Base-by-base conservation (phyloP, 2,113 vertebrate genomes). In the Rhynchomys soricoides region DNA sequence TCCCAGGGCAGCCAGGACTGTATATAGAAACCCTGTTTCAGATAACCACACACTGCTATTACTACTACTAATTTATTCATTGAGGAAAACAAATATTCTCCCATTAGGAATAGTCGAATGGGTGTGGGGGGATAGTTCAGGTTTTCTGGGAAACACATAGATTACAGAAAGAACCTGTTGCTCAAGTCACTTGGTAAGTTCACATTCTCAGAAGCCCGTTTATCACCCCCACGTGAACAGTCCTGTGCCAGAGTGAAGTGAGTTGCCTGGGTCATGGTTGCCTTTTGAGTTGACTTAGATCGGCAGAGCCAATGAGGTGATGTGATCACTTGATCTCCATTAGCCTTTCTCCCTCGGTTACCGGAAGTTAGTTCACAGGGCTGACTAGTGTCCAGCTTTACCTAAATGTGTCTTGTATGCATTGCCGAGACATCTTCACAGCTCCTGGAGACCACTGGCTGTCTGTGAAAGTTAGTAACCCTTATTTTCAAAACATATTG, bases 151-250 rank as follows among this genome's bases (percentile, higher is more conserved):
- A 90, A 85, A 55, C 15, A 57, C 29, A 43, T 17, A 17, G 21
- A 50, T 79, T 43, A 62, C 22, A 71, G 50, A 87, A 45, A 79
- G 45, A 85, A 29, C 6, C 37, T 5, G 0, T 55, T 82, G 66
- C 62, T 86, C 12, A 3, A 8, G 9, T 45, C n/a, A n/a, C 1
- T 7, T 50, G 43, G 12, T 29, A 29, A 31, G 7, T 19, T 0
- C 3, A 50, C 40, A 68, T 22, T 31, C 70, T 37, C 66, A 45
- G 29, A 59, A 21, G 0, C 16, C 37, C 19, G 1, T 1, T 29
- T 16, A 52, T 73, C 12, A 5, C 7, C 17, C 9, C 37, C 24
- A 10, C 31, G 11, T 0, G 15, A 0, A 4, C 0, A 21, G 15
- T 15, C 52, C 6, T 45, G 57, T 55, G 50, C 55, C 70, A n/a